These are phyloP conservation scores for Scomberomorus guttatus DNA, from an alignment of 2,797 vertebrate species.

Conservation along the genomic window DNA sequence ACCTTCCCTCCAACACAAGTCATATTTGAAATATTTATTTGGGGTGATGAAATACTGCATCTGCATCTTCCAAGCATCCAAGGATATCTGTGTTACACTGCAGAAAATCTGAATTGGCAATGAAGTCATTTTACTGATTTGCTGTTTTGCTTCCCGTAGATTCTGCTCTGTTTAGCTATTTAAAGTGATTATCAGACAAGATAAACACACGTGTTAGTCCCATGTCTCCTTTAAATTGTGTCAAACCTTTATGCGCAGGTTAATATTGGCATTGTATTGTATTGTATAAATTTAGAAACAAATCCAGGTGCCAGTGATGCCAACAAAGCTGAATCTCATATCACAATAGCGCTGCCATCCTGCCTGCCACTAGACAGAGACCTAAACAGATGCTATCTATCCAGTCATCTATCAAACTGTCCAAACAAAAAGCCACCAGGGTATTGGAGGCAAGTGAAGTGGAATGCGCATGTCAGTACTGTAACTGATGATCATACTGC, in stretches of 20 bases:
- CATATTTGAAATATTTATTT: too few species aligned
- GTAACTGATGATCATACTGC: conserved; percentile 76
- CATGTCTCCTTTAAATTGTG: not conserved
- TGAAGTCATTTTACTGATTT: not conserved
- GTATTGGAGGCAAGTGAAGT: conserved; percentile 65
- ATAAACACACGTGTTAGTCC: not conserved
- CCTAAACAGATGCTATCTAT: conserved; percentile 75
- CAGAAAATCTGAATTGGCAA: not conserved
- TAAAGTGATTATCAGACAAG: not conserved
- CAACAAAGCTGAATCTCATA: conserved; percentile 39
- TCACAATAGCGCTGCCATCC: conserved; percentile 41
- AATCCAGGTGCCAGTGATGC: conserved; percentile 22
- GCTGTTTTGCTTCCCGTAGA: not conserved
- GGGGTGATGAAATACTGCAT: too few species aligned
- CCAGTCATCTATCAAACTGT: conserved; percentile 75
- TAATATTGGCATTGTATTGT: not conserved
- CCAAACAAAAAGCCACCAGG: conserved; percentile 70
- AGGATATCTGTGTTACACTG: not conserved
- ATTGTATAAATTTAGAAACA: conserved; percentile 17
- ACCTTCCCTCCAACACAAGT: too few species aligned
- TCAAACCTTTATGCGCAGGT: not conserved
- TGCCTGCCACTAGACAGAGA: conserved; percentile 50
- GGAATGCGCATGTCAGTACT: conserved; percentile 67
- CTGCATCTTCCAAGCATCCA: too few species aligned
- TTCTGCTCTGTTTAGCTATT: not conserved